phyloP scores from a whole-genome alignment of 2,797 vertebrate genomes.

The Labroides dimidiatus region DNA sequence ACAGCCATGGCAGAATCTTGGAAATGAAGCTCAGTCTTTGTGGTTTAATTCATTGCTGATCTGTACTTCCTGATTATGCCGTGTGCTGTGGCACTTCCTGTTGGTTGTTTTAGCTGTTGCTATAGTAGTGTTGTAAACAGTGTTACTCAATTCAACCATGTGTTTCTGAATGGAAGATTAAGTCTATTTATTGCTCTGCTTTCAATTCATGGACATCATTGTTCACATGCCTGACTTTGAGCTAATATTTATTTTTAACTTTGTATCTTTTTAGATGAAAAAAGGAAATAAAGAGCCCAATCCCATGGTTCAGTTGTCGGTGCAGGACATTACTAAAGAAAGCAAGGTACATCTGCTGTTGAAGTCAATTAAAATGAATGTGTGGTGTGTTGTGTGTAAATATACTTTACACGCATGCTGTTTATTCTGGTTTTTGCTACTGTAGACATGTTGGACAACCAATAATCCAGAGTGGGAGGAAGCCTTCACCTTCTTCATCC shows the following conservation, averaged over 20 bases:
- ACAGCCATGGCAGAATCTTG: background rate
- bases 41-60: constrained; percentile 17
- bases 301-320: constrained; percentile 91
- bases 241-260: constrained; percentile 19
- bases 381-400: background rate
- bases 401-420: background rate
- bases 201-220: constrained; percentile 4
- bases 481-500: constrained; percentile 94
- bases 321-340: constrained; percentile 89
- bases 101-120: constrained; percentile 50
- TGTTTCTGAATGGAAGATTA: constrained; percentile 22
- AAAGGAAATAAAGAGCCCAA: constrained; percentile 91
- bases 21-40: constrained; percentile 1
- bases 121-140: constrained; percentile 33
- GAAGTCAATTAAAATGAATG: background rate
- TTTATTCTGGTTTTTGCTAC: background rate
- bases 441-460: constrained; percentile 87
- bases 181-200: constrained; percentile 31
- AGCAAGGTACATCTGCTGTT: constrained; percentile 86
- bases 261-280: constrained; percentile 84
- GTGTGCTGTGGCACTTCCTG: background rate
- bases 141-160: constrained; percentile 21
- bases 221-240: constrained; percentile 14
- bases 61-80: constrained; percentile 55
- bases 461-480: constrained; percentile 90